Conservation (phyloP, 2,113 vertebrate genomes). For the Sylvilagus bachmani region DNA sequence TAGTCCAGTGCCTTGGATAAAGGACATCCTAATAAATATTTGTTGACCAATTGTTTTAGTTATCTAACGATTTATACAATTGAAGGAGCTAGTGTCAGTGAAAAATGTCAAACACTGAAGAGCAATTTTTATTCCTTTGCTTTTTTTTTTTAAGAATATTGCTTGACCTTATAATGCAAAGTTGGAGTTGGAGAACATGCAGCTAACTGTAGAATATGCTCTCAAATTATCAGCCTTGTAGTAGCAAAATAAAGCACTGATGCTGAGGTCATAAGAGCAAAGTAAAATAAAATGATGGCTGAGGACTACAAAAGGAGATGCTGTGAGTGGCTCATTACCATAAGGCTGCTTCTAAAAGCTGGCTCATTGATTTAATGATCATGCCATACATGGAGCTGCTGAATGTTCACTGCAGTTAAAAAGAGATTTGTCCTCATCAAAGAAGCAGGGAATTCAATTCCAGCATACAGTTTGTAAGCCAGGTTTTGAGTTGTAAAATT, state of each 20-base stretch:
- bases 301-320: neutral
- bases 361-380: constrained; percentile 80
- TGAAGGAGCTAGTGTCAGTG: neutral
- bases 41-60: constrained; percentile 19
- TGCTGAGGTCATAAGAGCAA: constrained; percentile 68
- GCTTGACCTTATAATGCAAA: constrained; percentile 46
- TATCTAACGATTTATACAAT: constrained; percentile 45
- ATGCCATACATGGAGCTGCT: constrained; percentile 43
- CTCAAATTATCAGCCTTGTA: constrained; percentile 64
- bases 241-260: constrained; percentile 63
- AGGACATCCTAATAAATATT: constrained; percentile 28
- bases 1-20: neutral
- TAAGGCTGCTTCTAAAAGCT: constrained; percentile 54
- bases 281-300: constrained; percentile 68
- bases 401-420: constrained; percentile 70
- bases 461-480: constrained; percentile 49
- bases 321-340: constrained; percentile 68
- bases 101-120: constrained; percentile 21
- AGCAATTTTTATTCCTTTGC: constrained; percentile 50
- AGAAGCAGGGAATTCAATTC: constrained; percentile 25
- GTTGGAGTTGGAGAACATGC: constrained; percentile 40
- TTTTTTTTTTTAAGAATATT: constrained; percentile 51
- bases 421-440: constrained; percentile 71
- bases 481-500: constrained; percentile 66
- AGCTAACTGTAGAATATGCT: constrained; percentile 59